Base-by-base conservation (phyloP, 2,113 vertebrate species). In the Tiliqua scincoides region DNA sequence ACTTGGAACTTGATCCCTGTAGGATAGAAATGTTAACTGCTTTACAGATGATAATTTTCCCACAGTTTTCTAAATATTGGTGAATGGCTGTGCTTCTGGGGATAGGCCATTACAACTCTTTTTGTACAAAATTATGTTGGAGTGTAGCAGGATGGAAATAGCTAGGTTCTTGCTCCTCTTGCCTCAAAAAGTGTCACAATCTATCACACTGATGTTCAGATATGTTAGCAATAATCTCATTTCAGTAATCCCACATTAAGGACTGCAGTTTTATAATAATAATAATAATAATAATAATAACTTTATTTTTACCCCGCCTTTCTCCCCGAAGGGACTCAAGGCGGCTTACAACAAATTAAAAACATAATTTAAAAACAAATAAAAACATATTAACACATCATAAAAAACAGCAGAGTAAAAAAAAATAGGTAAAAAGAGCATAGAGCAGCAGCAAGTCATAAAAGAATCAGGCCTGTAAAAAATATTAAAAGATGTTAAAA, bases 1-100 rank as follows among this genome's bases (percentile, higher is more conserved):
- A 86, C 35, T 87, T 85, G 62, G 30, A 89, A 89, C 85, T 71
- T 73, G 83, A 86, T 84, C 83, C 73, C n/a, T 82, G 48, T 61
- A 83, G 82, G 32, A 67, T 85, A 77, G 65, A 89, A 91, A 63
- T 57, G 82, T 30, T 52, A 25, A 18, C 84, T 57, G 70, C 63
- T 90, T n/a, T 1, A 1, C 88, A 67, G 43, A 61, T 25, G 80
- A 48, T 75, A 54, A 48, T 89, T 92, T 85, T 84, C 63, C 71
- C 83, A 8, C 81, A 80, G 59, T 88, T 85, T 62, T 85, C 82
- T 73, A 82, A 92, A 81, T 73, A 82, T 43, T 85, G 3, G 57
- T 78, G 23, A 88, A 32, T 87, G 40, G 48, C 8, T 80, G 30
- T 81, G 43, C 75, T 72, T 88, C 92, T 68, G 10, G 12, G 1